Base-by-base conservation (phyloP, 1,140 invertebrate genomes). In the Caenorhabditis briggsae region DNA sequence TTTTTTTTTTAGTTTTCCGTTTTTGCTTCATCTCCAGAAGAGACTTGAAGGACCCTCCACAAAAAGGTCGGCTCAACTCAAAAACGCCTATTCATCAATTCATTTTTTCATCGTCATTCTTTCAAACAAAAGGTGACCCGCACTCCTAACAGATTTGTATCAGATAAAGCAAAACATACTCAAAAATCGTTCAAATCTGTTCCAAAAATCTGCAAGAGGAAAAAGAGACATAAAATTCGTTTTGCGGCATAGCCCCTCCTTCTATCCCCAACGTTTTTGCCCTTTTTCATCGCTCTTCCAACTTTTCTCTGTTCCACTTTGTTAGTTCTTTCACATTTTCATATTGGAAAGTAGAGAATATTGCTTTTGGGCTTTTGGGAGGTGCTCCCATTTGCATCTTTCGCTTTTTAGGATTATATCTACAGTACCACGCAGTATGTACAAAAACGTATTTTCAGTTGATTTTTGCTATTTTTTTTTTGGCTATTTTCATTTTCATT, bases 201-300 rank as follows among this genome's bases (percentile, higher is more conserved):
- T 11, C 59, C 2, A 70, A 70, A 70, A 70, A 70, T 70, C 64
- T 70, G 64, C 43, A 41, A 61, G 59, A 61, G 59, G 23, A 46
- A 70, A 70, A 70, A 70, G 64, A 43, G 59, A 70, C 64, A 70
- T 70, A 43, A 70, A 70, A 46, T 70, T 70, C 64, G 64, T 70
- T 70, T 70, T 70, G 64, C 64, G 41, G 33, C 41, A 23, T 70
- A 43, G 33, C 14, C 64, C 14, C 64, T 18, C 41, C 12, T 33
- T 33, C 33, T 33, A 33, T 33, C 20, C 6, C 33, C 64, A 70
- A 64, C 33, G 25, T 23, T 64, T 64, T 64, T 9, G 23, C 59
- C 59, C 33, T 64, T 64, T 64, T 64, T 64, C 59, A 25, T 64
- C 25, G 56, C 20, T 33, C 25, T 33, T 64, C 59, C 20, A 64